phyloP scores from a whole-genome alignment of 2,797 vertebrate species.

The Morelia viridis region DNA sequence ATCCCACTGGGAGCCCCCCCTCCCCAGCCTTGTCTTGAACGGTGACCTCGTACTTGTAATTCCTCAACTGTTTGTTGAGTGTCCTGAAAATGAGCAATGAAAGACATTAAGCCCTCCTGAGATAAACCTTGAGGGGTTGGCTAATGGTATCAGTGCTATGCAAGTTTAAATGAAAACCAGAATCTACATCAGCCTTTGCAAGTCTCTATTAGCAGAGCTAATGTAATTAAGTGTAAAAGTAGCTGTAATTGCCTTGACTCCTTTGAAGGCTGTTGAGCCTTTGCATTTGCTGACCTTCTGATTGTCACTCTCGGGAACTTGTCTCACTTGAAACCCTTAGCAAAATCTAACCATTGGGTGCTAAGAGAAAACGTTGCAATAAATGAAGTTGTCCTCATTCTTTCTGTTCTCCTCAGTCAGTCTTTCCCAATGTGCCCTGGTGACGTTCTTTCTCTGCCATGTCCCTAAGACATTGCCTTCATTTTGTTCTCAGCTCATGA shows the following conservation, averaged over 20 bases:
- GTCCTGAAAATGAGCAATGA: neutral
- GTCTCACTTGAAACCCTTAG: too few species aligned
- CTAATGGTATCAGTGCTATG: neutral
- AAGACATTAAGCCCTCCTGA: neutral
- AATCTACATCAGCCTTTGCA: neutral
- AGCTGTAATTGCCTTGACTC: slow-evolving; percentile 1
- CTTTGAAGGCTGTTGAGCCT: neutral
- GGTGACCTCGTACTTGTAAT: neutral
- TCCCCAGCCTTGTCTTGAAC: too few species aligned
- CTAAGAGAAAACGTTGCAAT: too few species aligned
- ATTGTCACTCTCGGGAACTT: neutral
- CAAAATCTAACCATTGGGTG: too few species aligned
- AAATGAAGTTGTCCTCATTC: too few species aligned
- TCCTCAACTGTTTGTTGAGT: too few species aligned
- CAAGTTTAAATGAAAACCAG: neutral
- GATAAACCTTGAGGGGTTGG: neutral
- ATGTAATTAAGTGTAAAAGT: neutral
- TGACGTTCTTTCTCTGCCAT: too few species aligned
- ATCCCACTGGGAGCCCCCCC: neutral
- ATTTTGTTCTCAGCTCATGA: too few species aligned
- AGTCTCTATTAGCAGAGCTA: neutral
- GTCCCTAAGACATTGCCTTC: too few species aligned
- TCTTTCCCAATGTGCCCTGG: too few species aligned
- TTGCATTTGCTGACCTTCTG: neutral
- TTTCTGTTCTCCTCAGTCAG: too few species aligned